Percentiles rank a stretch among this genome's conserved stretches.
These are phyloP conservation scores for Bos indicus DNA, from an alignment of 2,113 vertebrate species.

Conservation along the genomic window DNA sequence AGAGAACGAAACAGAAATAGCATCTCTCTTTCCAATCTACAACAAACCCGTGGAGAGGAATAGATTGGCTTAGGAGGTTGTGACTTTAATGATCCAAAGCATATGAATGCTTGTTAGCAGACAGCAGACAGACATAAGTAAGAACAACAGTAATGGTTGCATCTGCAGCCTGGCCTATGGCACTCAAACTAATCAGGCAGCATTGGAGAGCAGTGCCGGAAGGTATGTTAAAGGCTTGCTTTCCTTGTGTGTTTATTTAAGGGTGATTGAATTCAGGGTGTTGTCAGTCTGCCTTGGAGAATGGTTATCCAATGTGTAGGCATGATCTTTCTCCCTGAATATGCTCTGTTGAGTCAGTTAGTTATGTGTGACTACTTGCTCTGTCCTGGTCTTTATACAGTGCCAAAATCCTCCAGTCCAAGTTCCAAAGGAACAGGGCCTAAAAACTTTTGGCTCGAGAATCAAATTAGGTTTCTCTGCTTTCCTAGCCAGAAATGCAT, in stretches of 20 bases:
- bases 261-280: slow-evolving; percentile 74
- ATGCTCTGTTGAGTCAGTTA: slow-evolving; percentile 68
- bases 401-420: slow-evolving; percentile 75
- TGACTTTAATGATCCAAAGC: slow-evolving; percentile 75
- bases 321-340: slow-evolving; percentile 77
- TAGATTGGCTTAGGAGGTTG: slow-evolving; percentile 53
- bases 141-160: slow-evolving; percentile 60
- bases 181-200: slow-evolving; percentile 60
- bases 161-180: slow-evolving; percentile 71
- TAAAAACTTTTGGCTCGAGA: slow-evolving; percentile 79
- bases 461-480: slow-evolving; percentile 76
- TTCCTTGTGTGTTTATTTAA: slow-evolving; percentile 79
- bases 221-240: slow-evolving; percentile 71
- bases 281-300: slow-evolving; percentile 72
- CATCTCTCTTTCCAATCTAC: background rate
- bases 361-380: slow-evolving; percentile 78
- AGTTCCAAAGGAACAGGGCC: slow-evolving; percentile 76
- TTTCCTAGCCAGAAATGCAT: slow-evolving; percentile 67
- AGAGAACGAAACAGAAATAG: slow-evolving; percentile 31
- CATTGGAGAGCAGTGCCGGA: slow-evolving; percentile 53
- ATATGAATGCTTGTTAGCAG: slow-evolving; percentile 75
- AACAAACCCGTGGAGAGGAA: slow-evolving; percentile 19
- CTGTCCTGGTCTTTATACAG: slow-evolving; percentile 76
- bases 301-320: slow-evolving; percentile 55
- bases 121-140: slow-evolving; percentile 54